Evolutionary conservation across 2,888 invertebrate genomes (phyloP), one percentile per base, ranked within the genome.

Genomic region (Chrysolina oricalcia): DNA sequence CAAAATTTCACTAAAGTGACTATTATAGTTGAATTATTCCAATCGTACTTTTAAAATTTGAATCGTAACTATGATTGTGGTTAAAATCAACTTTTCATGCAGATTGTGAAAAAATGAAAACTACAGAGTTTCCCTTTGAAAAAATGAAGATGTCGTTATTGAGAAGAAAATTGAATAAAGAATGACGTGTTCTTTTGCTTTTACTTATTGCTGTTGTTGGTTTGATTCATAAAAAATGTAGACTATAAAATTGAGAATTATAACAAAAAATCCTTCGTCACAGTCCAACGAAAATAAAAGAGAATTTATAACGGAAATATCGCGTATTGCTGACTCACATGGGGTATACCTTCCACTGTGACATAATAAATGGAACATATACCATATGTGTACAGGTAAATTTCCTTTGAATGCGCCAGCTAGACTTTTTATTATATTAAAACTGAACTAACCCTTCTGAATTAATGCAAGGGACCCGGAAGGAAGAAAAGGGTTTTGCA

Each of bases 331-430:
- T 59, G 66, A 48, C 69, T 73, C 70, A 70, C 72, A 75, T 35
- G 68, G 77, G 62, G 65, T 63, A 56, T 56, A 48, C 72, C 70
- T 67, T 74, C 72, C 68, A 65, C 40, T 63, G 53, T 73, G 66
- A 74, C 77, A 69, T 82, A 82, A 85, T 85, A 78, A 27, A 59
- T 35, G 35, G 59, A 59, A 59, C 35, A 53, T 84, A 83, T 84
- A 85, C 86, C 87, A 87, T 87, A 87, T 87, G 87, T 83, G 83
- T 81, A 87, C 87, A 88, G 88, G 87, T 87, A 88, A 87, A 85
- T 84, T 84, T 84, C 85, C 82, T 83, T 84, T 84, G 84, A 83
- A 76, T 75, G 79, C 76, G 71, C 74, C 78, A 81, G 82, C 74
- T 79, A 81, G 82, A 81, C 81, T 77, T 79, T 79, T 81, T 80